phyloP scores from a whole-genome alignment of 2,113 vertebrate genomes.

The Chionis minor region DNA sequence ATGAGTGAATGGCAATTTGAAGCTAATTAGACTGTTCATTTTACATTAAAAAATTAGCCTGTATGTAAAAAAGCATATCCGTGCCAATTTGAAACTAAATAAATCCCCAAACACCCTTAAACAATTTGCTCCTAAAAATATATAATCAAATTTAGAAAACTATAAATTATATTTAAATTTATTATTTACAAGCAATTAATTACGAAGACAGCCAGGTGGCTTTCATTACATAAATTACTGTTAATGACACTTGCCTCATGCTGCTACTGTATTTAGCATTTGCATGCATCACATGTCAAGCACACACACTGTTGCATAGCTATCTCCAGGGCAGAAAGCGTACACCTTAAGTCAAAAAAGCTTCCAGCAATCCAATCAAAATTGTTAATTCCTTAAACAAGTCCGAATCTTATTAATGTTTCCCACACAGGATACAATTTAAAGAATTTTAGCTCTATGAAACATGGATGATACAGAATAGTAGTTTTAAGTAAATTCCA shows the following conservation, averaged over 20 bases:
- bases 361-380: slow-evolving; percentile 13
- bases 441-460: background rate
- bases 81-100: background rate
- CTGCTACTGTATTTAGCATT: slow-evolving; percentile 89
- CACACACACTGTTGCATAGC: slow-evolving; percentile 74
- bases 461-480: background rate
- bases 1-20: background rate
- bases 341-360: slow-evolving; percentile 36
- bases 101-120: slow-evolving; percentile 12
- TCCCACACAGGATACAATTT: background rate
- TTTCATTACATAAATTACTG: slow-evolving; percentile 92
- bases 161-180: slow-evolving; percentile 91
- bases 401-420: background rate
- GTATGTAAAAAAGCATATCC: slow-evolving; percentile 4
- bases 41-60: background rate
- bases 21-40: background rate
- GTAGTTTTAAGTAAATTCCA: background rate
- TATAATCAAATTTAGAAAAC: slow-evolving; percentile 82
- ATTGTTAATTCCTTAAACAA: background rate
- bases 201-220: slow-evolving; percentile 89
- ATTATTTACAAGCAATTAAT: slow-evolving; percentile 98
- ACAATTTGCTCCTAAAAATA: slow-evolving; percentile 71
- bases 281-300: slow-evolving; percentile 86
- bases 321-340: slow-evolving; percentile 77
- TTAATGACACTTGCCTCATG: slow-evolving; percentile 95